phyloP scores from a whole-genome alignment of 1,140 invertebrate species.

The Drosophila jambulina region DNA sequence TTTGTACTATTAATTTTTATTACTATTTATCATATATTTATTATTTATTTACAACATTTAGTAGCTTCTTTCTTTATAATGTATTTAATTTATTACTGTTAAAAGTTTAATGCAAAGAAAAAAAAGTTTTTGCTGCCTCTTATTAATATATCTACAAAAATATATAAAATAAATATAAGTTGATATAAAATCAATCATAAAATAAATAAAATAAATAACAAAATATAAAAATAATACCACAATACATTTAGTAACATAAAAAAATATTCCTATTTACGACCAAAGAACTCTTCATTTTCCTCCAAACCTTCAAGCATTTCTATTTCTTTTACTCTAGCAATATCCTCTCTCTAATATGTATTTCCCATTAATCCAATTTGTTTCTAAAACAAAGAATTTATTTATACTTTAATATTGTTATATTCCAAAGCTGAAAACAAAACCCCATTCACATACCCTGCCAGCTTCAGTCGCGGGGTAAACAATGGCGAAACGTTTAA shows the following conservation, averaged over 20 bases:
- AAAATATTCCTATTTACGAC: background rate
- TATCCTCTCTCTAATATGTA: background rate
- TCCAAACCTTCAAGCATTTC: background rate
- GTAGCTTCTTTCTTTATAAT: background rate
- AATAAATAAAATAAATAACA: no score
- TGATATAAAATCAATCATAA: no score
- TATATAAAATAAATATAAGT: no score
- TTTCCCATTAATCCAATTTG: background rate
- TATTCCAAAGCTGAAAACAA: background rate
- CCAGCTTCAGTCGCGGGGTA: background rate
- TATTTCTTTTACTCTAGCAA: background rate
- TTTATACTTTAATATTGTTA: background rate
- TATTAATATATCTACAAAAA: no score
- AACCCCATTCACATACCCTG: slow-evolving; percentile 4
- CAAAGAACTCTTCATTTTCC: background rate
- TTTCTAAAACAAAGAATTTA: background rate
- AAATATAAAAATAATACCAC: no score
- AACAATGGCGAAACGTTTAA: slow-evolving; percentile 52
- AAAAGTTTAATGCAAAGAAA: no score
- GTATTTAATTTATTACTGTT: no score
- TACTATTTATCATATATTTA: no score
- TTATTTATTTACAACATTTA: background rate
- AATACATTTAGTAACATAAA: no score
- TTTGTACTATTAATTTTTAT: no score
- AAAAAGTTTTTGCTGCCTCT: no score